A percentile compares a stretch with the other conserved stretches of the same genome.
These are phyloP conservation scores for Agapetus fuscipes DNA, from an alignment of 2,888 invertebrate genomes.

Conservation along the genomic window DNA sequence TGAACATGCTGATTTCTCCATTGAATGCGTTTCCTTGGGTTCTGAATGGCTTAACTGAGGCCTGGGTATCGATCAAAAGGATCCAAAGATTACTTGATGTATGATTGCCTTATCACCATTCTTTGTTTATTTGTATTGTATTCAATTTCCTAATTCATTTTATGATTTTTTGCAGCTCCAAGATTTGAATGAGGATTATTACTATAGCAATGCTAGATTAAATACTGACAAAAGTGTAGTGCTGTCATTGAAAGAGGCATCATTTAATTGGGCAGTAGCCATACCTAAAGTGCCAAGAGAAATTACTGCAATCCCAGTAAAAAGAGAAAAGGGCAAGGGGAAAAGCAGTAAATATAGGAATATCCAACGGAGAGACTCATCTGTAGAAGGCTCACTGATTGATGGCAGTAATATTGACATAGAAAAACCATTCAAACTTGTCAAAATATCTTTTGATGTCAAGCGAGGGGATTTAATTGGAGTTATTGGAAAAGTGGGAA, in stretches of 20 bases:
- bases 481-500: conserved; percentile 80
- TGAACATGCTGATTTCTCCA: conserved; percentile 93
- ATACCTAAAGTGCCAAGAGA: neutral
- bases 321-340: conserved; percentile 24
- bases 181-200: conserved; percentile 51
- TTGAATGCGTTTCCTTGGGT: conserved; percentile 99
- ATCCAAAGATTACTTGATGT: conserved; percentile 75
- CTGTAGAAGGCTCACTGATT: conserved; percentile 23
- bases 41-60: conserved; percentile 89
- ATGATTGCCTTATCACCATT: too few relatives aligned
- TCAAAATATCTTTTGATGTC: conserved; percentile 32
- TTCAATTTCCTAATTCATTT: too few relatives aligned
- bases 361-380: conserved; percentile 31
- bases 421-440: conserved; percentile 30
- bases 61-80: conserved; percentile 87
- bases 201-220: conserved; percentile 48
- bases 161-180: conserved; percentile 47
- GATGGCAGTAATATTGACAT: conserved; percentile 4
- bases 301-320: conserved; percentile 26
- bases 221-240: conserved; percentile 45
- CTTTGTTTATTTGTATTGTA: too few relatives aligned
- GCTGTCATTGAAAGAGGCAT: conserved; percentile 47
- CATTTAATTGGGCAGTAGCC: conserved; percentile 50
- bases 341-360: conserved; percentile 12
- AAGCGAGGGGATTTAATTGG: conserved; percentile 71